Percentiles rank a stretch among this genome's conserved stretches.
Conservation (phyloP, 2,113 vertebrate genomes). For the Tetrao urogallus region DNA sequence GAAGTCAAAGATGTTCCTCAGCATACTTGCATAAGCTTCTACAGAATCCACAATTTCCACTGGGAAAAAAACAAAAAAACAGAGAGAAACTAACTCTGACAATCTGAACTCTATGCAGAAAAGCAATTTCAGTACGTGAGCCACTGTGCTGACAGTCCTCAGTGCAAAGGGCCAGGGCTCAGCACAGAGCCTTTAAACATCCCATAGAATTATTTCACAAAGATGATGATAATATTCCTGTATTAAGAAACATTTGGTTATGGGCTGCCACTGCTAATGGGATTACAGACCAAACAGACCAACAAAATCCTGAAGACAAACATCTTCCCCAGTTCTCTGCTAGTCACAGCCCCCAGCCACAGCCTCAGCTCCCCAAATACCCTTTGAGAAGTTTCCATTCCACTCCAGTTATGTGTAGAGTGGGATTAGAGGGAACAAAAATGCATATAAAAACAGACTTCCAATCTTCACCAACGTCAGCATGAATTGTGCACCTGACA, state of each 20-base stretch:
- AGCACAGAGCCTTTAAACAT: background rate
- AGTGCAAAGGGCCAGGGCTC: background rate
- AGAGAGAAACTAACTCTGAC: background rate
- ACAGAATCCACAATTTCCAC: slow-evolving; percentile 98
- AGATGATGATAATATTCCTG: background rate
- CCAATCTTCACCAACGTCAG: background rate
- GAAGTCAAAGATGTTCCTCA: slow-evolving; percentile 96
- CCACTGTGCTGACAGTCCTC: background rate
- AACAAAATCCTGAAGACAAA: background rate
- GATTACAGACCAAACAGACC: background rate
- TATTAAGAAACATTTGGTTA: background rate
- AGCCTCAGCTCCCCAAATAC: background rate
- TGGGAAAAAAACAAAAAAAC: slow-evolving; percentile 43
- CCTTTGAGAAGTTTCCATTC: background rate
- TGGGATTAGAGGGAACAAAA: background rate
- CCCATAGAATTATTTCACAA: background rate
- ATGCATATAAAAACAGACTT: background rate
- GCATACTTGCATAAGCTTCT: slow-evolving; percentile 92
- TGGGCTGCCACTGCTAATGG: background rate
- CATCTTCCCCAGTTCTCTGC: background rate
- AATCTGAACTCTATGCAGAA: background rate
- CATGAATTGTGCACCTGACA: background rate
- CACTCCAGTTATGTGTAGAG: background rate
- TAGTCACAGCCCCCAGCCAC: background rate
- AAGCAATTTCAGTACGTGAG: accelerated